Evolutionary conservation across 2,113 vertebrate species (phyloP).

Genomic region (Lanius collurio): DNA sequence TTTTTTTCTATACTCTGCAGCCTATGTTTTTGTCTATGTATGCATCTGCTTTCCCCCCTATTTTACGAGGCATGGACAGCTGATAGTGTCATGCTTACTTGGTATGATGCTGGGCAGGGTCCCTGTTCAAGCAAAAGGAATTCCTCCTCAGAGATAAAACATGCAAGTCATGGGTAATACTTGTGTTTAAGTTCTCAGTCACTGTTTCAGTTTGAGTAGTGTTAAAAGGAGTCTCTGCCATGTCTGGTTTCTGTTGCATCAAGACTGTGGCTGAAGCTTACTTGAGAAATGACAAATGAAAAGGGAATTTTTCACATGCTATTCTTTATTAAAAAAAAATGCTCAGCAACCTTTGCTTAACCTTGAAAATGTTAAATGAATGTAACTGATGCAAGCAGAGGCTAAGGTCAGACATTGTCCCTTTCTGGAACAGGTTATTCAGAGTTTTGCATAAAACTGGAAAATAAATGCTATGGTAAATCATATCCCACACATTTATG

Average conservation of each 20-base stretch:
- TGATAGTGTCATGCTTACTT: not conserved
- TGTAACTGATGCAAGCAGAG: not conserved
- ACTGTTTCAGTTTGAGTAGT: not conserved
- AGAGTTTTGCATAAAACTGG: not conserved
- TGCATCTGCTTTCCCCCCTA: not conserved
- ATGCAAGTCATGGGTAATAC: not conserved
- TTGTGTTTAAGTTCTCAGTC: not conserved
- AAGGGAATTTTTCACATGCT: not conserved
- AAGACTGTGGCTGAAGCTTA: not conserved
- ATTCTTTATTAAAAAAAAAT: not conserved
- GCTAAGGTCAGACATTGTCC: not conserved
- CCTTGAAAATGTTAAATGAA: conserved; percentile 27
- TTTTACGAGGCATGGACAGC: not conserved
- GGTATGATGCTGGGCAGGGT: not conserved
- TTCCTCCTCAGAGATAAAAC: not conserved
- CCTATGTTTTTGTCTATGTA: not conserved
- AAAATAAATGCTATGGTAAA: not conserved
- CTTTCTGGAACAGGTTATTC: not conserved
- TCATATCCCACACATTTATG: not conserved
- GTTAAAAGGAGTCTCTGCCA: not conserved
- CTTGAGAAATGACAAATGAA: not conserved
- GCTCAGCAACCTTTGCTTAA: not conserved
- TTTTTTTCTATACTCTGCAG: not conserved
- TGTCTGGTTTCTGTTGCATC: not conserved
- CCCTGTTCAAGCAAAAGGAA: not conserved